Base-by-base conservation (phyloP, 2,888 invertebrate genomes). In the Agonopterix subpropinquella region DNA sequence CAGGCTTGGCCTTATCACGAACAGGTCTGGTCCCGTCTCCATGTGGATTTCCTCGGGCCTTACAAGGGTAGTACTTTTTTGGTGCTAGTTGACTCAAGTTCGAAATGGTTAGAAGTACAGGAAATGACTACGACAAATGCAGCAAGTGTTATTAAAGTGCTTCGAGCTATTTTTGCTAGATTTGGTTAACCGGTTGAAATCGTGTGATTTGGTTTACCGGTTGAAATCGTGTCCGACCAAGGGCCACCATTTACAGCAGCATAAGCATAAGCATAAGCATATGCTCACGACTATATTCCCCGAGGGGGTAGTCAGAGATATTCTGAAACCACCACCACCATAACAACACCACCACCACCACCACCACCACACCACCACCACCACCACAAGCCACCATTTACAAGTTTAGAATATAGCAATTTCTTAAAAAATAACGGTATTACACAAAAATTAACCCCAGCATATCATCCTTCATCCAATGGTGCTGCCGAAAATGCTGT, bases 401-500 rank as follows among this genome's bases (percentile, higher is more conserved):
- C 41, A 11, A 41, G 41, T 41, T 10, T 11, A 10, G 41, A 41
- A 11, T 41, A n/a, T 41, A 41, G 11, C 9, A 8, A 41, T 9
- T 41, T 41, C 11, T 11, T 41, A 11, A 41, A 9, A 11, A 11
- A 11, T 41, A 41, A 41, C 11, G 41, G 41, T 11, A 41, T 41
- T 11, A 9, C 1, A 10, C 41, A 41, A 41, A n/a, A 1, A 11
- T 41, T 41, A n/a, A n/a, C 41, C 11, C 41, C 41, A 8, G 41
- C 11, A 11, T 41, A 41, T 11, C 54, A 59, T 39, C 54, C 57
- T 1, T 45, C 58, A 0, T 59, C 59, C 0, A 64, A 64, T 35
- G 60, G 61, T 1, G 58, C 60, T 0, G 60, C 59, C 0, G 61
- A 61, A 47, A 54, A 50, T 4, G 61, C 59, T 0, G 60, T 61